Conservation (phyloP, 2,888 invertebrate species). For the Caradrina clavipalpis region DNA sequence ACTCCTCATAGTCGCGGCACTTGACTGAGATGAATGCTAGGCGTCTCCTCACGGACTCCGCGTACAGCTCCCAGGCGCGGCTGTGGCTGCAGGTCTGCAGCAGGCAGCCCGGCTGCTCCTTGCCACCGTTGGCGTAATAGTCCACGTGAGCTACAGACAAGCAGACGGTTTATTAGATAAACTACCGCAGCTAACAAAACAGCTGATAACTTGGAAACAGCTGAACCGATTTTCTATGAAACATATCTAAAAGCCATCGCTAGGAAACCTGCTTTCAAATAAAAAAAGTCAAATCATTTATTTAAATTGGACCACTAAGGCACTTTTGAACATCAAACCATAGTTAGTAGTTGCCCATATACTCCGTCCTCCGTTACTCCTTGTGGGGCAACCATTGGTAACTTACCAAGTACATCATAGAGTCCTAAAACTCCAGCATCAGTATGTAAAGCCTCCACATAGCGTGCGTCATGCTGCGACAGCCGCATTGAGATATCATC, state of each 20-base stretch:
- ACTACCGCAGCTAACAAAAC: no score
- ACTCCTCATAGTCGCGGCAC: conserved; percentile 75
- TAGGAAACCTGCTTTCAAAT: no score
- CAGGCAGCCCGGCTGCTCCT: conserved; percentile 82
- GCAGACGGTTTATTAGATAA: background rate
- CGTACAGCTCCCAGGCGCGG: conserved; percentile 77
- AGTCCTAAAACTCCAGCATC: conserved; percentile 83
- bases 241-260: no score
- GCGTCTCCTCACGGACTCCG: conserved; percentile 72
- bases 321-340: no score
- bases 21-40: conserved; percentile 72
- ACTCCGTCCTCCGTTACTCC: no score
- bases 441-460: conserved; percentile 82
- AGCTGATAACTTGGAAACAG: no score
- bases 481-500: conserved; percentile 69
- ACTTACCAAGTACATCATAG: conserved; percentile 76
- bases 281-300: no score
- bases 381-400: background rate
- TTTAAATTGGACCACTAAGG: no score
- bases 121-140: conserved; percentile 83
- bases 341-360: no score
- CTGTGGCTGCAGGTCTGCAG: conserved; percentile 84
- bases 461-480: conserved; percentile 76
- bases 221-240: no score
- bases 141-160: conserved; percentile 81